Conservation (phyloP, 92 coral and sea anemone genomes). For the Chrysogorgia sp. region DNA sequence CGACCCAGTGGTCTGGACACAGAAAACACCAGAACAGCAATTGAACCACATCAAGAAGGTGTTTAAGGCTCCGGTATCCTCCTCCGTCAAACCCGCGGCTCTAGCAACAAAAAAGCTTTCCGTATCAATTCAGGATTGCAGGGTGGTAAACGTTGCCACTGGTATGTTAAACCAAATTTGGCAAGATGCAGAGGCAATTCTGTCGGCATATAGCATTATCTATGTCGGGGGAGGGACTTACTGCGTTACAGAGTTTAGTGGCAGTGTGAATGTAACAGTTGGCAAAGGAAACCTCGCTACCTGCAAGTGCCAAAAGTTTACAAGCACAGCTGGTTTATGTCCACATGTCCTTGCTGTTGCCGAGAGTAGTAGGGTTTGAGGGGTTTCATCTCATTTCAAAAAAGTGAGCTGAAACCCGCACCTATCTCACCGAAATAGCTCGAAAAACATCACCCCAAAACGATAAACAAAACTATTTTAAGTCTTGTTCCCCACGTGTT, state of each 20-base stretch:
- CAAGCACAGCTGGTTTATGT: conserved; percentile 53
- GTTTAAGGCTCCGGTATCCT: not conserved
- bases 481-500: too few species aligned
- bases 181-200: conserved; percentile 59
- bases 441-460: too few species aligned
- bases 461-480: too few species aligned
- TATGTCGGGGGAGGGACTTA: conserved; percentile 44
- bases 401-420: too few species aligned
- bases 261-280: conserved; percentile 49
- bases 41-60: conserved; percentile 19
- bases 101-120: conserved; percentile 40
- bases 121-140: conserved; percentile 37
- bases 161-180: conserved; percentile 49
- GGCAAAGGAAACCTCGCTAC: conserved; percentile 10
- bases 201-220: conserved; percentile 50
- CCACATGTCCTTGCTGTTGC: conserved; percentile 50
- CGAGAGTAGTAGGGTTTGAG: too few species aligned
- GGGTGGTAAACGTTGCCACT: conserved; percentile 40
- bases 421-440: too few species aligned
- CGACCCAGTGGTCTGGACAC: conserved; percentile 54
- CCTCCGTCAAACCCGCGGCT: not conserved
- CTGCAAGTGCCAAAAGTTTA: conserved; percentile 49
- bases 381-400: too few species aligned
- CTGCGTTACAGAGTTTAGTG: conserved; percentile 58
- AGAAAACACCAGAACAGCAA: conserved; percentile 56